Evolutionary conservation across 2,113 vertebrate genomes (phyloP), one percentile per base, ranked within the genome.

Genomic region (Cyphomyrus plagiostoma): DNA sequence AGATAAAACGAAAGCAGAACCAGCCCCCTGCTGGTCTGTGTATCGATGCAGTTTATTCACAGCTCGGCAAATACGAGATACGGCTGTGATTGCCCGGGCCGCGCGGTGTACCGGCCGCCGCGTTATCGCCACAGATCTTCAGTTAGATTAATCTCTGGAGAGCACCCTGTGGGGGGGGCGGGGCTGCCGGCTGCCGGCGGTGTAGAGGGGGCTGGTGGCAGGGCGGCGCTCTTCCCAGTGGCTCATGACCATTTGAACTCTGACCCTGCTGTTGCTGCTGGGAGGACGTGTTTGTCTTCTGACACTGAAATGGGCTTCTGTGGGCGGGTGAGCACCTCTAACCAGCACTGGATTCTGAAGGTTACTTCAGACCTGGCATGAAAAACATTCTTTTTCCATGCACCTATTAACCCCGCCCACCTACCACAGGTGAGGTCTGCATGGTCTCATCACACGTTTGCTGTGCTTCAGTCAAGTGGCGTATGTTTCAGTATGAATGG

Each of bases 41-140:
- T 95, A 94, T 93, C 92, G 93, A 92, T 93, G 91, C 91, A 93
- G 94, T 94, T 95, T 96, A 90, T 91, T 93, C 90, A 93, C 91
- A 90, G 91, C 90, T 94, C 92, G 95, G 94, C 92, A 91, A 94
- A 93, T 92, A 95, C 95, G 94, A 56, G 90, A 89, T 58, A 95
- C 91, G 93, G 91, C 90, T 82, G 49, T 88, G 89, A 88, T 89
- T 87, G 87, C 89, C 87, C 80, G 53, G 90, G 83, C 88, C 89
- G 87, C 91, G 90, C 77, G 87, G 94, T 92, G 90, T 91, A 89
- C 92, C 92, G 84, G 82, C 56, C 86, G 4, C 90, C 83, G 89
- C 93, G 94, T 96, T 95, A 93, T 91, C 62, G 56, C 90, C 91
- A 91, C 92, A 93, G 95, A 96, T 96, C 94, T 95, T 96, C 95